These are phyloP conservation scores for Megaleporinus macrocephalus DNA, from an alignment of 2,113 vertebrate genomes.

Conservation along the genomic window DNA sequence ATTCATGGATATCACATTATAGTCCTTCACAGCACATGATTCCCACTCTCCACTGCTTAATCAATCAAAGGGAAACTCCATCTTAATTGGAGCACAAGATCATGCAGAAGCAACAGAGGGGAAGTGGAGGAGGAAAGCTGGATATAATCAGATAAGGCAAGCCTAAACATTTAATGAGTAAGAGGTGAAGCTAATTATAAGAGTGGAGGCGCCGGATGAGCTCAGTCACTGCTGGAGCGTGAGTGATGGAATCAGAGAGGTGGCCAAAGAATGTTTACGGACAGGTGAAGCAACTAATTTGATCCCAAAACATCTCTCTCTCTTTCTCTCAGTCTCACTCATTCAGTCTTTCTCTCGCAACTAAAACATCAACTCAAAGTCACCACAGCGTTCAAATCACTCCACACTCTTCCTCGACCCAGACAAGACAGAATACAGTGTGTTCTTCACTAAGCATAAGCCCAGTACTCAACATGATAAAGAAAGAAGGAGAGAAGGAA, in stretches of 20 bases:
- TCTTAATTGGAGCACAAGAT: conserved; percentile 47
- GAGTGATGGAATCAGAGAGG: conserved; percentile 44
- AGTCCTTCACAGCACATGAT: too few species aligned
- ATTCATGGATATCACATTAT: too few species aligned
- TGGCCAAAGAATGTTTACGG: conserved; percentile 57
- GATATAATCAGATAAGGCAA: conserved; percentile 57
- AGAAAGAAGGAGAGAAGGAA: background rate
- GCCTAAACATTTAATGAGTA: conserved; percentile 64
- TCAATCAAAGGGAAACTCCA: conserved; percentile 47
- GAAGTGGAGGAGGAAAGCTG: conserved; percentile 26
- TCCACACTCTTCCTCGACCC: background rate
- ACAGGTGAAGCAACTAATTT: conserved; percentile 63
- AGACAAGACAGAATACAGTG: background rate
- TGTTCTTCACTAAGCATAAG: too few species aligned
- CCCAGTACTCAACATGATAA: background rate
- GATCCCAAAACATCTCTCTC: conserved; percentile 43
- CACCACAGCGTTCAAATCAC: background rate
- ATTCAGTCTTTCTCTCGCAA: conserved; percentile 1
- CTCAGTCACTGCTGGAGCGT: conserved; percentile 34
- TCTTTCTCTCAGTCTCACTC: background rate
- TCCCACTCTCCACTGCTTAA: conserved; percentile 9
- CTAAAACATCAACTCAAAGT: conserved; percentile 45
- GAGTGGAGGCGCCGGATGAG: conserved; percentile 17
- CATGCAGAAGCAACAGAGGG: conserved; percentile 38
- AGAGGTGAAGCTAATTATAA: conserved; percentile 48